Evolutionary conservation across 2,113 vertebrate genomes (phyloP).

Genomic region (Salvelinus fontinalis): DNA sequence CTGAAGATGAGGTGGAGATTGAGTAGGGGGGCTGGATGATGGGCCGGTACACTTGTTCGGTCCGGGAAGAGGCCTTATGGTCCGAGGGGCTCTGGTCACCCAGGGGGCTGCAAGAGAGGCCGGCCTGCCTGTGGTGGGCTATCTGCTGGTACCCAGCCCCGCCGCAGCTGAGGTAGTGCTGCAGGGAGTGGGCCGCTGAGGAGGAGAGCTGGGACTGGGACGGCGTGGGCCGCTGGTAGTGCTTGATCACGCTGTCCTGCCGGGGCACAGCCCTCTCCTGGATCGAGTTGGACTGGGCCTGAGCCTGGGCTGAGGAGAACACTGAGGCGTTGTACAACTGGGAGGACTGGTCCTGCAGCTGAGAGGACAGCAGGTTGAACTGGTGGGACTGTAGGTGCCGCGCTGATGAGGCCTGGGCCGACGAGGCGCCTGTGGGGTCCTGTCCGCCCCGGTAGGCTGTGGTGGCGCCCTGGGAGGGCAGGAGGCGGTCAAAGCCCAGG

Average conservation of each 20-base stretch:
- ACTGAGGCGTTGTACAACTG: constrained; percentile 90
- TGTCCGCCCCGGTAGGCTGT: constrained; percentile 74
- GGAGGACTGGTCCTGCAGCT: constrained; percentile 80
- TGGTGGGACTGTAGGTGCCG: constrained; percentile 85
- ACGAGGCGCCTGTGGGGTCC: constrained; percentile 75
- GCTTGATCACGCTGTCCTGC: constrained; percentile 95
- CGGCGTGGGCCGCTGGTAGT: constrained; percentile 89
- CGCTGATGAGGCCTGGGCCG: constrained; percentile 77
- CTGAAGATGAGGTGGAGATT: constrained; percentile 68
- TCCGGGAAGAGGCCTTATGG: constrained; percentile 70
- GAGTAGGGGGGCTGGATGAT: constrained; percentile 88
- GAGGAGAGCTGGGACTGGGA: constrained; percentile 79
- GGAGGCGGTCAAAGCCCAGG: constrained; percentile 78
- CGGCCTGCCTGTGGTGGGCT: constrained; percentile 77
- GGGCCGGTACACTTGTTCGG: constrained; percentile 84
- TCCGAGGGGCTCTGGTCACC: constrained; percentile 85
- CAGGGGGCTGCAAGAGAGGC: constrained; percentile 87
- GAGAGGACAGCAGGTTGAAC: constrained; percentile 91
- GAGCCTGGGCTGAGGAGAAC: constrained; percentile 81
- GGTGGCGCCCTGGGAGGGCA: constrained; percentile 76
- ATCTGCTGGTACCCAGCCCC: constrained; percentile 88
- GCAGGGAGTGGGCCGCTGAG: constrained; percentile 83
- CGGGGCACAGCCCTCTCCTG: constrained; percentile 83
- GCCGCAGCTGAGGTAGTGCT: constrained; percentile 92
- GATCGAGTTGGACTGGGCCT: constrained; percentile 72